phyloP scores from a whole-genome alignment of 2,113 vertebrate species.

The Synchiropus splendidus region DNA sequence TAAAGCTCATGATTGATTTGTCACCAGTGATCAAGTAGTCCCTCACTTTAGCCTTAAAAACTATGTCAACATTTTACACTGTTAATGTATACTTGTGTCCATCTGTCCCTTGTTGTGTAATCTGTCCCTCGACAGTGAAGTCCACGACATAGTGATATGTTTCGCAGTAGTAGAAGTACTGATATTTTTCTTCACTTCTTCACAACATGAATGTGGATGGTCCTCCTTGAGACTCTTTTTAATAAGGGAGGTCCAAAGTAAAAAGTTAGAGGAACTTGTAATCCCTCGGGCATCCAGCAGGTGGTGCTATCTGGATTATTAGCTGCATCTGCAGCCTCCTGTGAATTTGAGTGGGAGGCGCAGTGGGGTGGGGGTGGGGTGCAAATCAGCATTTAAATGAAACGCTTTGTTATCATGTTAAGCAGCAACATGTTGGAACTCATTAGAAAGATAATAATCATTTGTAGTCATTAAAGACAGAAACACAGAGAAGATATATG shows the following conservation, averaged over 20 bases:
- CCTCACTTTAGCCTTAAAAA: too few species aligned
- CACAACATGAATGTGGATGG: too few species aligned
- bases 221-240: too few species aligned
- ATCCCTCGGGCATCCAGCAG: constrained; percentile 46
- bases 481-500: constrained; percentile 7
- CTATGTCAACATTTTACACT: too few species aligned
- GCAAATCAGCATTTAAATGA: constrained; percentile 50
- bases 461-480: constrained; percentile 38
- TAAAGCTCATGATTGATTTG: too few species aligned
- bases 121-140: too few species aligned
- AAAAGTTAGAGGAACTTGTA: not conserved
- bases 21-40: too few species aligned
- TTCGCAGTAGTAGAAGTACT: too few species aligned
- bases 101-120: too few species aligned
- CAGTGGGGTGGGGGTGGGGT: not conserved
- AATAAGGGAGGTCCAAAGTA: not conserved
- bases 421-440: constrained; percentile 50
- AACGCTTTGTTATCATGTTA: constrained; percentile 50
- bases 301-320: constrained; percentile 47
- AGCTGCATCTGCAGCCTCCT: constrained; percentile 13
- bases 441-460: constrained; percentile 61
- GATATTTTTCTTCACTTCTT: too few species aligned
- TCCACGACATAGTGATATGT: too few species aligned
- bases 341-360: constrained; percentile 17
- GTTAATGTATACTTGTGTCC: too few species aligned